Base-by-base conservation (phyloP, 1,140 invertebrate genomes). In the Conus ventricosus region DNA sequence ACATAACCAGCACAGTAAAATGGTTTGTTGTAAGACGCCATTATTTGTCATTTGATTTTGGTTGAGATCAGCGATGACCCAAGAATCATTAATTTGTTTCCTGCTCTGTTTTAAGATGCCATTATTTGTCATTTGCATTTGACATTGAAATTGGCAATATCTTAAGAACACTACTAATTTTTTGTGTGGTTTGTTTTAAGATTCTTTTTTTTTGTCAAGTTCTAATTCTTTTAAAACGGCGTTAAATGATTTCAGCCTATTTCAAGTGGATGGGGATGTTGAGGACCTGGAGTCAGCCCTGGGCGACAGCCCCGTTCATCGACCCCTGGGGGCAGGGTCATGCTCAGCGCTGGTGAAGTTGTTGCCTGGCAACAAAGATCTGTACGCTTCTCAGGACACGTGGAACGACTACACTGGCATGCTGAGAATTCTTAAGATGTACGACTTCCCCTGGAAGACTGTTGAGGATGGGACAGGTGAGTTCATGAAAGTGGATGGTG, bases 361-460 rank as follows among this genome's bases (percentile, higher is more conserved):
- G 63, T 92, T 96, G 57, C 95, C 95, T 8, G 94, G 94, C n/a
- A 95, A 96, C 91, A 92, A 93, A 20, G 96, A 96, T 89, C 94
- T 97, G 11, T 96, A 96, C 89, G 95, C 97, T 71, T 96, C 96
- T 25, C 97, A 97, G 93, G 97, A 97, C 87, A 97, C 97, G 1
- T 97, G 97, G 95, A 96, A 95, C 91, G 97, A 97, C 87, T 99
- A 98, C 93, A 96, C 96, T 51, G 97, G 97, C 91, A 99, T 99
- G 98, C 95, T 98, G 83, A 96, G 98, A 90, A 96, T 99, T 25
- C 95, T 98, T 92, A 99, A 99, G 95, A 97, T 97, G 88, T 99
- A 99, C 95, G 97, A 97, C 91, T 97, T 99, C 87, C 96, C 96
- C 89, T 98, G 97, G 92, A 97, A 97, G 90, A 93, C 96, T 54